Percentiles rank a stretch among this genome's conserved stretches.
Conservation (phyloP, 2,797 vertebrate species). For the Euphonia xanthogaster region DNA sequence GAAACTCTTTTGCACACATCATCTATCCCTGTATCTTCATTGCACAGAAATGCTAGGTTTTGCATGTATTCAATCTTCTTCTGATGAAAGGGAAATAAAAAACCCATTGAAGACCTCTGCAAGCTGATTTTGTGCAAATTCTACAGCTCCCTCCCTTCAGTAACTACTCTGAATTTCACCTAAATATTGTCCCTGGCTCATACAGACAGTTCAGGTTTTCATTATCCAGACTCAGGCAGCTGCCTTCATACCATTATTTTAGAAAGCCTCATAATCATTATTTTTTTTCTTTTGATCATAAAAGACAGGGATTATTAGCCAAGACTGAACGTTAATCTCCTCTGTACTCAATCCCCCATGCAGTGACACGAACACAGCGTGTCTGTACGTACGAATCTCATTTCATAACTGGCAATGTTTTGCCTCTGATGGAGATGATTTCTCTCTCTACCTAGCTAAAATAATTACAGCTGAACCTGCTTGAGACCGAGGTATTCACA, state of each 20-base stretch:
- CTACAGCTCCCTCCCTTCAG: background rate
- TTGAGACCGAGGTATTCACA: background rate
- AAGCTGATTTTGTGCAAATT: background rate
- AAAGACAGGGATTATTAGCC: slow-evolving; percentile 56
- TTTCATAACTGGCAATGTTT: slow-evolving; percentile 41
- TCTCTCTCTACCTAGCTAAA: slow-evolving; percentile 13
- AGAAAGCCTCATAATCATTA: slow-evolving; percentile 16
- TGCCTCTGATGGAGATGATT: slow-evolving; percentile 33
- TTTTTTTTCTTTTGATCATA: slow-evolving; percentile 33
- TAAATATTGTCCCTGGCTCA: slow-evolving; percentile 1
- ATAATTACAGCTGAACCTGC: slow-evolving; percentile 37
- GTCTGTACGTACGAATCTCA: background rate
- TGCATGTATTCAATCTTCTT: background rate
- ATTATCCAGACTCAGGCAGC: slow-evolving; percentile 17
- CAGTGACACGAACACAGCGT: background rate
- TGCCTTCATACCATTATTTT: slow-evolving; percentile 7
- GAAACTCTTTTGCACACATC: background rate
- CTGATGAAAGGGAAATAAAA: background rate
- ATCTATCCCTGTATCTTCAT: background rate
- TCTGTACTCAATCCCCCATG: slow-evolving; percentile 6
- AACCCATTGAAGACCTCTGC: background rate
- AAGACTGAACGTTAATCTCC: slow-evolving; percentile 15
- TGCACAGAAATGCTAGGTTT: background rate
- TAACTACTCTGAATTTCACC: background rate
- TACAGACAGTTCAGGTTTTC: background rate